Conservation (phyloP, 2,797 vertebrate genomes). For the Microctenopoma steveboyesi region DNA sequence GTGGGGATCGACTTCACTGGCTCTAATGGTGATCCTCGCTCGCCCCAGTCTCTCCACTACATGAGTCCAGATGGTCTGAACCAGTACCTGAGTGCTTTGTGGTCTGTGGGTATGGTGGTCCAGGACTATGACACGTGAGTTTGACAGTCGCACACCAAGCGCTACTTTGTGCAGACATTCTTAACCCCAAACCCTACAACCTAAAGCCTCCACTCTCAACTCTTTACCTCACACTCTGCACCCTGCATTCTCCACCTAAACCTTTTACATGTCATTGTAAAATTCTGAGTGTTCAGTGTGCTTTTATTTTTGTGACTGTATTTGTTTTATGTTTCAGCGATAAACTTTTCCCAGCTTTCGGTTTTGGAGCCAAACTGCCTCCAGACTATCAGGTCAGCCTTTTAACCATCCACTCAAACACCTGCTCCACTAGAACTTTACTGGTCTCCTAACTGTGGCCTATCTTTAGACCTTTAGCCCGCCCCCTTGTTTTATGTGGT, state of each 20-base stretch:
- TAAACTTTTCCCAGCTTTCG: slow-evolving; percentile 94
- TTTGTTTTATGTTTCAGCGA: slow-evolving; percentile 80
- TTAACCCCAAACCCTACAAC: not conserved
- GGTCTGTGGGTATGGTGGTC: slow-evolving; percentile 92
- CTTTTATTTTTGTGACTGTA: slow-evolving; percentile 1
- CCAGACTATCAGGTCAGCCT: slow-evolving; percentile 88
- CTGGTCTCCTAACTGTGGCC: not conserved
- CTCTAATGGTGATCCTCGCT: slow-evolving; percentile 92
- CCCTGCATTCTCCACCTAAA: not conserved
- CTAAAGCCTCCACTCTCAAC: not conserved
- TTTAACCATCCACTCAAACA: slow-evolving; percentile 9
- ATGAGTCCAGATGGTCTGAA: slow-evolving; percentile 92
- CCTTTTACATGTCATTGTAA: not conserved
- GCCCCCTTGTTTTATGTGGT: too few relatives aligned
- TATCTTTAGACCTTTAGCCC: not conserved
- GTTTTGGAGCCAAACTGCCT: slow-evolving; percentile 94
- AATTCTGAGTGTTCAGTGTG: not conserved
- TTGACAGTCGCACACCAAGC: not conserved
- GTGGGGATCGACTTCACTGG: slow-evolving; percentile 96
- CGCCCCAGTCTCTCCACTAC: slow-evolving; percentile 91
- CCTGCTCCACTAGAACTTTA: not conserved
- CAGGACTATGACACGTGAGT: slow-evolving; percentile 94
- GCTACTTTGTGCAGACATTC: not conserved
- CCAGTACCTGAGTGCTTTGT: slow-evolving; percentile 91
- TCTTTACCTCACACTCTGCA: not conserved